Evolutionary conservation across 2,797 vertebrate genomes (phyloP).

Genomic region (Nyctalus aviator): DNA sequence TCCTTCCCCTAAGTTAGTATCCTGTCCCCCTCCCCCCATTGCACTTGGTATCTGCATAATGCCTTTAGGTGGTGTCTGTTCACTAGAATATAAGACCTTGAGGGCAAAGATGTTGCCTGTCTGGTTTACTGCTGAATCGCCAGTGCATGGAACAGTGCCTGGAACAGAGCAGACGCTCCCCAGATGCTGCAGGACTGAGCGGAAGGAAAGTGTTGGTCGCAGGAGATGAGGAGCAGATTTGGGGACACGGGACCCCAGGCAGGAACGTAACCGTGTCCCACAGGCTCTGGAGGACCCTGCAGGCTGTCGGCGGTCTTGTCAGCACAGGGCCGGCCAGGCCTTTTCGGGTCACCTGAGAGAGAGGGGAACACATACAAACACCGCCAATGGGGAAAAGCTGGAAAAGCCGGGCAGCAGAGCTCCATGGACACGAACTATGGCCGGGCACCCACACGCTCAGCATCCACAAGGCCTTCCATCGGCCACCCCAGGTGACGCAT

Average conservation of each 20-base stretch:
- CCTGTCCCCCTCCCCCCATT: rapidly evolving
- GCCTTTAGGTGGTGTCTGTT: not conserved
- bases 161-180: not conserved
- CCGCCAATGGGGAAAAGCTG: no score
- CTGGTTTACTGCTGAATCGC: not conserved
- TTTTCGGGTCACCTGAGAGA: not conserved
- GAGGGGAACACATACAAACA: not conserved
- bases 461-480: not conserved
- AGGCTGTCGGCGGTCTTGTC: not conserved
- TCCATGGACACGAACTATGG: no score
- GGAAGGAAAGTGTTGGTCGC: not conserved
- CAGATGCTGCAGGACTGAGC: not conserved
- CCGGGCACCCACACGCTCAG: not conserved
- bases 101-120: not conserved
- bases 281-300: not conserved
- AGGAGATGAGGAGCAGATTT: not conserved
- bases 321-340: no score
- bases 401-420: not conserved
- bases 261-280: not conserved
- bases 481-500: not conserved
- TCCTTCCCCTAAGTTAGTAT: not conserved
- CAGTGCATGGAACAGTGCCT: no score
- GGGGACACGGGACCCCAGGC: not conserved
- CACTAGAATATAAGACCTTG: not conserved
- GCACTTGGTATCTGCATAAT: not conserved